These are phyloP conservation scores for Xenotilapia caudafasciata DNA, from an alignment of 2,113 vertebrate genomes.

Conservation along the genomic window DNA sequence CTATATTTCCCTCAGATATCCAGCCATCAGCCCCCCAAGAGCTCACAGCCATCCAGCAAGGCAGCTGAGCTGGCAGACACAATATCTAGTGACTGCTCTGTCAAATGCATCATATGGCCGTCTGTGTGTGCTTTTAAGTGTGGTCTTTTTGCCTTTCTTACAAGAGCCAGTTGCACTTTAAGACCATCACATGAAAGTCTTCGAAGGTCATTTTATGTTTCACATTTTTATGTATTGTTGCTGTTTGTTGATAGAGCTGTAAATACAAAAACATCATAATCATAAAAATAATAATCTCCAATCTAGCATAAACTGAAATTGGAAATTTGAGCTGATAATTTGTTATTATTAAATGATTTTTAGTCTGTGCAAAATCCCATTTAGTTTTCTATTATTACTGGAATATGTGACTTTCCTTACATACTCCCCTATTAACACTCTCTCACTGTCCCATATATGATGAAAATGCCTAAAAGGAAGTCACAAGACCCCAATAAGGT, in stretches of 20 bases:
- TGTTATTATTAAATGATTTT: neutral
- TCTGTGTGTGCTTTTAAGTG: neutral
- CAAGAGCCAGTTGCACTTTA: neutral
- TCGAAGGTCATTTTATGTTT: neutral
- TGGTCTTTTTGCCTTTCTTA: neutral
- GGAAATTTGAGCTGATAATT: neutral
- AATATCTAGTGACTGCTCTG: conserved; percentile 14
- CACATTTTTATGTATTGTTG: neutral
- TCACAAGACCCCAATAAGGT: neutral
- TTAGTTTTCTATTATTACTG: neutral
- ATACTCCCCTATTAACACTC: neutral
- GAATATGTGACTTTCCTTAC: neutral
- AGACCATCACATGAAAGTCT: neutral
- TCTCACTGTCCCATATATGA: neutral
- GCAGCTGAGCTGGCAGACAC: conserved; percentile 30
- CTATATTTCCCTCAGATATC: conserved; percentile 45
- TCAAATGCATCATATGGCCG: neutral
- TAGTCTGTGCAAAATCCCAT: neutral
- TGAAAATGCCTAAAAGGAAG: neutral
- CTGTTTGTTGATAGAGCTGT: neutral
- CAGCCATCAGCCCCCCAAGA: conserved; percentile 29
- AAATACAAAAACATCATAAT: neutral
- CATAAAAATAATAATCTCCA: neutral
- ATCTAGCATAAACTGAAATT: neutral
- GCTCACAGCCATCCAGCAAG: conserved; percentile 27